Base-by-base conservation (phyloP, 2,888 invertebrate genomes). In the Lithophane leautieri region DNA sequence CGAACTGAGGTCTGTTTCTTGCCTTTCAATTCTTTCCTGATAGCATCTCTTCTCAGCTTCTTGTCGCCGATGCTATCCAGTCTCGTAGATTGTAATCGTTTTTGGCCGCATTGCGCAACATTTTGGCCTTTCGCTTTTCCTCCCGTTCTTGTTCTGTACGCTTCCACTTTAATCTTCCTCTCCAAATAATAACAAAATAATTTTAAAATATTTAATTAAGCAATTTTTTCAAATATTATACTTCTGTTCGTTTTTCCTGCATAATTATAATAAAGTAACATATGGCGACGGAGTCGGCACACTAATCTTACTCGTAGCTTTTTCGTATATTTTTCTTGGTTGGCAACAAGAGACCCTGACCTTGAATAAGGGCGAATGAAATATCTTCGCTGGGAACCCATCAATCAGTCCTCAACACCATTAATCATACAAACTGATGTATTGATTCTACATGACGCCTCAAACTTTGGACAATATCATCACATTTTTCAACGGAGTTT, bases 401-500 rank as follows among this genome's bases (percentile, higher is more conserved):
- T 90, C 89, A 84, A 88, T 90, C 89, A 86, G 75, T 47, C 69
- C 63, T 52, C 61, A 73, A 74, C 34, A 54, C 83, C 63, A 91
- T 91, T 89, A 88, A 91, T 91, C 90, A 89, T 82, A 86, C 81
- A 79, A 82, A 78, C 87, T 90, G 91, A 91, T 90, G 88, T 90
- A 92, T 92, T 89, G 91, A 89, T 85, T 83, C 81, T 79, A 88
- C 89, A 89, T 92, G 90, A 89, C 88, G 73, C 73, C 84, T 78
- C 86, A 84, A 87, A 82, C 78, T 87, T 83, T 82, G 40, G 74
- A 73, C 75, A 81, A 61, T 70, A 80, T 78, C 70, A 78, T 70
- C 42, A 34, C n/a, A 42, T 44, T n/a, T 22, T 62, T 4, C 54
- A 25, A 52, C 34, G 25, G 25, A 84, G 40, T 67, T 63, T 70